These are phyloP conservation scores for Gallinago media DNA, from an alignment of 2,113 vertebrate species.

Conservation along the genomic window DNA sequence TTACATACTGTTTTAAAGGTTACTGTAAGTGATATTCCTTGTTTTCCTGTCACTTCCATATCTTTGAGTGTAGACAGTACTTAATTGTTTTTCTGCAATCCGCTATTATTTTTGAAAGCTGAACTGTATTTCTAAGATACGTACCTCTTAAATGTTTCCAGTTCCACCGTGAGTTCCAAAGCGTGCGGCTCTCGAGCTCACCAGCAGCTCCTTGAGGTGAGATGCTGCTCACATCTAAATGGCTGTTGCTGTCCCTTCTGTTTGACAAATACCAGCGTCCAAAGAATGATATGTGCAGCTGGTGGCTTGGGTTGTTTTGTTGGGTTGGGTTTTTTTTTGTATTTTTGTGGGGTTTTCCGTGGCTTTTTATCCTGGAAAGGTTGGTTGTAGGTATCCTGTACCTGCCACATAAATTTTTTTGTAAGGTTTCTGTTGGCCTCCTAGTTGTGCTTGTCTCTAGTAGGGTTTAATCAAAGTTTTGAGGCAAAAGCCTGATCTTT, in stretches of 20 bases:
- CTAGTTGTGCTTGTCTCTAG: background rate
- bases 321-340: background rate
- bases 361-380: background rate
- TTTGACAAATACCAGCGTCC: background rate
- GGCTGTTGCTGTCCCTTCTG: background rate
- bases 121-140: background rate
- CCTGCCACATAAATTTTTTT: background rate
- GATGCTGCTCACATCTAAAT: background rate
- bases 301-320: background rate
- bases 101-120: background rate
- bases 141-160: background rate
- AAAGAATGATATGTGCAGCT: background rate
- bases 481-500: background rate
- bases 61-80: background rate
- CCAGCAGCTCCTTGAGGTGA: background rate
- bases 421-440: background rate
- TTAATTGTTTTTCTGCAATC: background rate
- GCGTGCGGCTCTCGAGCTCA: background rate
- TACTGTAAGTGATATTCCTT: background rate
- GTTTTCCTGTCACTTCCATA: background rate
- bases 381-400: background rate
- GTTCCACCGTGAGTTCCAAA: background rate
- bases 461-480: background rate
- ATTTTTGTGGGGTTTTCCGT: fast-evolving
- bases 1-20: background rate